These are phyloP conservation scores for Clupea harengus DNA, from an alignment of 2,113 vertebrate species.

Conservation along the genomic window DNA sequence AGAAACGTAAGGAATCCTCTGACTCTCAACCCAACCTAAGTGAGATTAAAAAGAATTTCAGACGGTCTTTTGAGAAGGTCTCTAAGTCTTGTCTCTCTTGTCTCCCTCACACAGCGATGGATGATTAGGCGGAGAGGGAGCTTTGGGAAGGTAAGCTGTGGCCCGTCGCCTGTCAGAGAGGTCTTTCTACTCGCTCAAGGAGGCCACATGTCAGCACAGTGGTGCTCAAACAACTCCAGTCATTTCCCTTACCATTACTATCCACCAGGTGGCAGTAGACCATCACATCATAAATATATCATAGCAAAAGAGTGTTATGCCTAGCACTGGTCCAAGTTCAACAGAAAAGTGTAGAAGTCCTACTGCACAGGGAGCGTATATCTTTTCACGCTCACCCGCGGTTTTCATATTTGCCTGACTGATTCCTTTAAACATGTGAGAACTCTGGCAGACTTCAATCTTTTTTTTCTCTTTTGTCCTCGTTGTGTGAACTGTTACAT, in stretches of 20 bases:
- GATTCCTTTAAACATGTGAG: conserved; percentile 10
- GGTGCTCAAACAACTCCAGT: not conserved
- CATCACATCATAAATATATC: conserved; percentile 54
- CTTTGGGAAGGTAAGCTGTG: not conserved
- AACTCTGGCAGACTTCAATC: not conserved
- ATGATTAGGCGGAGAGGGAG: not conserved
- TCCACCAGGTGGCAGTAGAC: conserved; percentile 74
- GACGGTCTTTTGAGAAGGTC: not conserved
- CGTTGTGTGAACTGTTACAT: not conserved
- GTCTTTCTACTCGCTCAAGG: not conserved
- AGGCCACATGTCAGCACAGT: not conserved
- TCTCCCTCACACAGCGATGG: not conserved
- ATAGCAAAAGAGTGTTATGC: conserved; percentile 51
- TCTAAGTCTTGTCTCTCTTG: not conserved
- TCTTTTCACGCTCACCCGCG: not conserved
- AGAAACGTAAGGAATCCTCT: conserved; percentile 66
- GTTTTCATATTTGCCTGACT: conserved; percentile 10
- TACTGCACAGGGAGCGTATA: not conserved
- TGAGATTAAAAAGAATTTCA: no score
- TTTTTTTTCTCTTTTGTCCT: not conserved
- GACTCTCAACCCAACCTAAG: not conserved
- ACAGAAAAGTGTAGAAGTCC: not conserved
- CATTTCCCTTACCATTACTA: not conserved
- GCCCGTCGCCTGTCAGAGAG: not conserved
- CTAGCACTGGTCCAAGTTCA: conserved; percentile 5